Base-by-base conservation (phyloP, 2,888 invertebrate genomes). In the Synanthedon formicaeformis region DNA sequence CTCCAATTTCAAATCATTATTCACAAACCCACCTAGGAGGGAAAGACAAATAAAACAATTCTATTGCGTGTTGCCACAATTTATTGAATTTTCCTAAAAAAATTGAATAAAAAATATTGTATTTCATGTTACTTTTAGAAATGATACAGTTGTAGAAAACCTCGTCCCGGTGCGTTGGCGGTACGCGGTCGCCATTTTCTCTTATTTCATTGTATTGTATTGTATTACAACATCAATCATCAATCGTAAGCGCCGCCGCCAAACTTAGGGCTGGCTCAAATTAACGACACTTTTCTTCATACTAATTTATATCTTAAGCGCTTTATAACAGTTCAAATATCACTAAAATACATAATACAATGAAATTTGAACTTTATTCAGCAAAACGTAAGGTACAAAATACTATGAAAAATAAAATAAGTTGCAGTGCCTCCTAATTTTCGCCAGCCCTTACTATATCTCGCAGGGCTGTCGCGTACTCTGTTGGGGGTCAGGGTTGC, bases 51-150 rank as follows among this genome's bases (percentile, higher is more conserved):
- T 63, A 58, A 76, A 77, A 79, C 65, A 65, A 63, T 41, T 51
- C 52, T 41, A 52, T 34, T 34, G 75, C 68, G 81, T 86, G 86
- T 86, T 76, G 71, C 83, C 86, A 86, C 86, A 71, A 75, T 86
- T 86, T 86, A 85, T 81, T 86, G 68, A 77, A 81, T 85, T 87
- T 86, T 86, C 76, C 83, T 87, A 86, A 79, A 86, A 87, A 87
- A 86, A 83, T 86, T 84, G 86, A 86, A 87, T 87, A 87, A 85
- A 87, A 87, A 87, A 87, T 87, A 87, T 86, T 81, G 81, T 86
- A 81, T 85, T 85, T 81, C 82, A 81, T 78, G 78, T 81, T 81
- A 78, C 73, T 83, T 34, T 80, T 81, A 81, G 82, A 82, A 83
- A 82, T 79, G 80, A 81, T 79, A 82, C 82, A 82, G 80, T 78